phyloP scores from a whole-genome alignment of 30 jellyfish, hydroid and myxozoan genomes.

The Mastigias papua region DNA sequence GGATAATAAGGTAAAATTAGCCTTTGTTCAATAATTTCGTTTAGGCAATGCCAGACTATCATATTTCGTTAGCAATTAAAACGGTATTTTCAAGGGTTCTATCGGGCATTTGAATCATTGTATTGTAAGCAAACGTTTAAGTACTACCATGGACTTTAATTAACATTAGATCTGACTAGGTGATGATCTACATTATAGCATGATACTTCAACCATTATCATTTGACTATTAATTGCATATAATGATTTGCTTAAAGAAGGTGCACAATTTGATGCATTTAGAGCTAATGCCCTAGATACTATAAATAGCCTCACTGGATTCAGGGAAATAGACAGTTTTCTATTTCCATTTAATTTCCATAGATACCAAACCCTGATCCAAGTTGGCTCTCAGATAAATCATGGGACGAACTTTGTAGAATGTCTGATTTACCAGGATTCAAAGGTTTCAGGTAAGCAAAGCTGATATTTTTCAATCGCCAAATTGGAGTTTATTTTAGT shows the following conservation, averaged over 20 bases:
- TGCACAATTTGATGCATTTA: no score
- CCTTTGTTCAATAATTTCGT: no score
- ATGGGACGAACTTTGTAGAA: constrained; percentile 98
- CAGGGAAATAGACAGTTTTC: background rate
- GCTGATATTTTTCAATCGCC: background rate
- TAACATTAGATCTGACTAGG: no score
- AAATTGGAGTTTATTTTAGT: background rate
- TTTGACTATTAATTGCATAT: no score
- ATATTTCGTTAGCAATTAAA: background rate
- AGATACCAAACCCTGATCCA: constrained; percentile 94
- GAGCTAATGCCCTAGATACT: no score
- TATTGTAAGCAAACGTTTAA: no score
- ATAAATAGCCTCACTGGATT: background rate
- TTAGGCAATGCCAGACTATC: background rate
- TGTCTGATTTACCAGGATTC: constrained; percentile 89
- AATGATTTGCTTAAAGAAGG: no score
- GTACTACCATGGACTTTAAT: no score
- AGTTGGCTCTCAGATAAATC: constrained; percentile 98
- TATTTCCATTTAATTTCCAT: background rate
- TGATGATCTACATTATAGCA: no score
- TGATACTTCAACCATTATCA: no score
- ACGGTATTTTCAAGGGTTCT: no score
- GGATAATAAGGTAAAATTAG: constrained; percentile 90
- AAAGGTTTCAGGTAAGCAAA: constrained; percentile 82
- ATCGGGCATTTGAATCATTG: no score